A percentile compares a stretch with the other conserved stretches of the same genome.
Evolutionary conservation across 2,888 invertebrate genomes (phyloP).

Genomic region (Caenorhabditis sinica): DNA sequence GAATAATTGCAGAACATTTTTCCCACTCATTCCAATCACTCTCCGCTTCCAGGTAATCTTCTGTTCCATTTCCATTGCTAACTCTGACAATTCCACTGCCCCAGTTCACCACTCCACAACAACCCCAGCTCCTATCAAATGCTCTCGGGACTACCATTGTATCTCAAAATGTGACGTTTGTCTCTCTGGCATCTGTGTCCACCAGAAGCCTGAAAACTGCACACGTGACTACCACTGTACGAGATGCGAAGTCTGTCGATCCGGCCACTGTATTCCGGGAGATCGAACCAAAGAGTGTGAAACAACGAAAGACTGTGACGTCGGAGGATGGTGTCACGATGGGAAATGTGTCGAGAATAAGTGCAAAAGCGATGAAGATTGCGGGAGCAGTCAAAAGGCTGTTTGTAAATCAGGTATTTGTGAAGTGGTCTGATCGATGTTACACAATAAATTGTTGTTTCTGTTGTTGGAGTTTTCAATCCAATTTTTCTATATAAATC

Average conservation of each 20-base stretch:
- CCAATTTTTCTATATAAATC: too few relatives aligned
- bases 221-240: slow-evolving; percentile 51
- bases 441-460: background rate
- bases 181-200: slow-evolving; percentile 38
- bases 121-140: slow-evolving; percentile 27
- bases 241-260: slow-evolving; percentile 36
- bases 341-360: slow-evolving; percentile 28
- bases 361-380: slow-evolving; percentile 21
- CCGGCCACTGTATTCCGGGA: slow-evolving; percentile 36
- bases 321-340: slow-evolving; percentile 18
- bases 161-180: slow-evolving; percentile 36
- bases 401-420: slow-evolving; percentile 36
- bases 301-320: slow-evolving; percentile 4
- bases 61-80: background rate
- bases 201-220: slow-evolving; percentile 24
- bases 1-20: too few relatives aligned
- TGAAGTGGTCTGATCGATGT: background rate
- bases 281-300: background rate
- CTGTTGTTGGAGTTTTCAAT: too few relatives aligned
- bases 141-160: slow-evolving; percentile 53
- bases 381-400: background rate
- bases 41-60: background rate
- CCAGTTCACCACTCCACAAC: background rate
- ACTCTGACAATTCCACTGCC: slow-evolving; percentile 11
- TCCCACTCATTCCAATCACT: background rate